A percentile compares a stretch with the other conserved stretches of the same genome.
These are phyloP conservation scores for Spatula versicolor DNA, from an alignment of 2,797 vertebrate genomes.

Conservation along the genomic window DNA sequence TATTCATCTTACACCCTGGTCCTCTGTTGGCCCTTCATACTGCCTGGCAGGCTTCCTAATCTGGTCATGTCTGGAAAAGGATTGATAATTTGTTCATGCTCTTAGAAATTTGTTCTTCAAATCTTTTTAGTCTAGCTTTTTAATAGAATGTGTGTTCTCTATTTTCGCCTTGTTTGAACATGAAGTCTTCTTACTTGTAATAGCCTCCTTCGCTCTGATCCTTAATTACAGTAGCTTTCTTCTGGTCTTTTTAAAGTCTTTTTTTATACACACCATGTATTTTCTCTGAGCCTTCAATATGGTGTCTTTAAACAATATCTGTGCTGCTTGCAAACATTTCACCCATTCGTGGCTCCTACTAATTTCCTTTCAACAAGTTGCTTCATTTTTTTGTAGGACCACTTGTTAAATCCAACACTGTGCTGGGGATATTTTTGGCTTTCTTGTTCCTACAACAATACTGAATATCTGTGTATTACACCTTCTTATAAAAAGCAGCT, in stretches of 20 bases:
- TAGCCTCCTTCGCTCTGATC: conserved; percentile 53
- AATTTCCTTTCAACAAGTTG: conserved; percentile 32
- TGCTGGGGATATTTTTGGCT: conserved; percentile 40
- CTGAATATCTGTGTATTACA: not conserved
- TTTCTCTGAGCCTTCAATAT: conserved; percentile 38
- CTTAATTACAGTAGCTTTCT: conserved; percentile 63
- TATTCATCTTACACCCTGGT: not conserved
- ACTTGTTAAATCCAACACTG: conserved; percentile 22
- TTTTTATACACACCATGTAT: conserved; percentile 30
- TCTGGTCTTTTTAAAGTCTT: conserved; percentile 51
- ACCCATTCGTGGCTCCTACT: not conserved
- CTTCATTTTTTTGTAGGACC: conserved; percentile 27
- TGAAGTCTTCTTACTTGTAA: conserved; percentile 39
- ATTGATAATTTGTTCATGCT: not conserved
- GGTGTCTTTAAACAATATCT: conserved; percentile 55
- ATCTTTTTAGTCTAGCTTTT: conserved; percentile 48
- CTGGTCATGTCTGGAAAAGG: conserved; percentile 10
- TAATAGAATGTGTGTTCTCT: conserved; percentile 38
- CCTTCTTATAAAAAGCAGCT: not conserved
- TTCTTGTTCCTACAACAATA: not conserved
- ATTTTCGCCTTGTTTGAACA: conserved; percentile 57
- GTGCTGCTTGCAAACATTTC: conserved; percentile 62
- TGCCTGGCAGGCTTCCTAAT: conserved; percentile 17
- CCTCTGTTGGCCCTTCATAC: not conserved
- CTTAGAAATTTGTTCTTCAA: conserved; percentile 35